Conservation (phyloP, 2,113 vertebrate species). For the Microtus pennsylvanicus region DNA sequence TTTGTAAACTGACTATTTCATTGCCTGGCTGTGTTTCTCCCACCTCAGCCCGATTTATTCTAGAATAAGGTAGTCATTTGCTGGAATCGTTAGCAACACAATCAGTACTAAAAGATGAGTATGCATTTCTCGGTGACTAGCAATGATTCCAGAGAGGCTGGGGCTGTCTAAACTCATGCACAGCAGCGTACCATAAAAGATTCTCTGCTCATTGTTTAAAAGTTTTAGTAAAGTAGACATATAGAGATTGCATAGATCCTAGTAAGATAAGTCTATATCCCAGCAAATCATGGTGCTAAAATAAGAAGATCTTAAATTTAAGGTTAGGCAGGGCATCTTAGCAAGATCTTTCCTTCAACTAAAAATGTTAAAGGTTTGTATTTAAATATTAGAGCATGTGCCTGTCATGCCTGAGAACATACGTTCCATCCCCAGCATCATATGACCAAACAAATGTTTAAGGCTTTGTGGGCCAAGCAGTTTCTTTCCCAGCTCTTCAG, state of each 20-base stretch:
- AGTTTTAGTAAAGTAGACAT: not conserved
- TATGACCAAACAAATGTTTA: not conserved
- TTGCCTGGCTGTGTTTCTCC: not conserved
- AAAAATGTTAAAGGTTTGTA: not conserved
- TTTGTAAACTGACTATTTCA: conserved; percentile 30
- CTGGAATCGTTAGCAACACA: not conserved
- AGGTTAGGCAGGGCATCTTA: not conserved
- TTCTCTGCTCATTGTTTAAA: not conserved
- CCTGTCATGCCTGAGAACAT: not conserved
- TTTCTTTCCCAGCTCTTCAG: not conserved
- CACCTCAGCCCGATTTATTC: not conserved
- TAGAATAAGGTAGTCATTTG: not conserved
- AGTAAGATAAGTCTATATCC: not conserved
- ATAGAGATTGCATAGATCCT: not conserved
- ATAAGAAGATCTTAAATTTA: not conserved
- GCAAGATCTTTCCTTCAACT: not conserved
- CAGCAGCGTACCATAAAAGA: not conserved
- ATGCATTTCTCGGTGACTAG: not conserved
- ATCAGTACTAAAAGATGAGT: not conserved
- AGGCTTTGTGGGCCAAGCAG: not conserved
- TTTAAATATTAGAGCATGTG: not conserved
- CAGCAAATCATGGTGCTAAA: not conserved
- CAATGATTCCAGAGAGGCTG: not conserved
- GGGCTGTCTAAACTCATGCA: not conserved
- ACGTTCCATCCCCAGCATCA: not conserved